A percentile compares a stretch with the other conserved stretches of the same genome.
Conservation (phyloP, 2,113 vertebrate genomes). For the Maylandia zebra region DNA sequence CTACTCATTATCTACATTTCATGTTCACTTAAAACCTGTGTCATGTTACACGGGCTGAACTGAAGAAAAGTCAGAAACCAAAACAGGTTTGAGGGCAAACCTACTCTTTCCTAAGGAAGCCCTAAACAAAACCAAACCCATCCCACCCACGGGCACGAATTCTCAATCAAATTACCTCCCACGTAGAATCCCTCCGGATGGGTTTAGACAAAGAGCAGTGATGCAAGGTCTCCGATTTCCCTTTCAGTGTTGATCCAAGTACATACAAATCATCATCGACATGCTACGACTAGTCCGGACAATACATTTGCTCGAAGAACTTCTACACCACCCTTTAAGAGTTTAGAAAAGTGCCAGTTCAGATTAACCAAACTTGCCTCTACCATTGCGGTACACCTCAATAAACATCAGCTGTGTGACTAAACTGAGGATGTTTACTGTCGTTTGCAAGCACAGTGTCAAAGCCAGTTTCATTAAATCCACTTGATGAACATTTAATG, state of each 20-base stretch:
- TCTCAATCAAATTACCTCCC: constrained; percentile 18
- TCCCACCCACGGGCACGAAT: not conserved
- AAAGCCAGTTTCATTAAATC: not conserved
- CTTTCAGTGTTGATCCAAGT: not conserved
- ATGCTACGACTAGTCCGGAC: not conserved
- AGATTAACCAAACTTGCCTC: not conserved
- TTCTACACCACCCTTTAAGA: not conserved
- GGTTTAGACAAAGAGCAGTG: constrained; percentile 3
- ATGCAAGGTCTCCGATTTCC: constrained; percentile 16
- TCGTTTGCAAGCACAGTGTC: not conserved
- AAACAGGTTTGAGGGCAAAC: not conserved
- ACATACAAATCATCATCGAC: not conserved
- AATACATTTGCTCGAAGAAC: not conserved
- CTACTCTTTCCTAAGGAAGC: not conserved
- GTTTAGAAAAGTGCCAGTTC: not conserved
- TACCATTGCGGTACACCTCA: not conserved
- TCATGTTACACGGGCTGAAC: not conserved
- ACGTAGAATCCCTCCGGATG: not conserved
- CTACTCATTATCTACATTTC: not conserved
- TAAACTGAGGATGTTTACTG: not conserved
- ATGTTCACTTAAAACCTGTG: not conserved
- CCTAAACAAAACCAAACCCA: constrained; percentile 5
- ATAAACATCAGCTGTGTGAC: not conserved
- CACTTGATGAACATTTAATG: not conserved
- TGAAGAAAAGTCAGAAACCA: not conserved